These are phyloP conservation scores for Zaprionus vittiger DNA, from an alignment of 1,140 invertebrate genomes.

Conservation along the genomic window DNA sequence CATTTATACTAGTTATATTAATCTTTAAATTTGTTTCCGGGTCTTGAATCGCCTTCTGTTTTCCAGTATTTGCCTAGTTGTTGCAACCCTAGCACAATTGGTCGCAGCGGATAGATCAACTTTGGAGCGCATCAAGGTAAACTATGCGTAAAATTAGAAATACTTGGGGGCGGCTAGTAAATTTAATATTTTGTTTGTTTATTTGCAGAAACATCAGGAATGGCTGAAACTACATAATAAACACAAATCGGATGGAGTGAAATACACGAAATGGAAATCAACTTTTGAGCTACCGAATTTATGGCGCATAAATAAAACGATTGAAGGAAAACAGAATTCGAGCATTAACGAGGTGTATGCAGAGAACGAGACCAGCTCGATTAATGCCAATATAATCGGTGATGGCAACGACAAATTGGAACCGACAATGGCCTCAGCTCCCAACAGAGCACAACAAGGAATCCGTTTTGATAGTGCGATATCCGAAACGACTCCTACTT, in stretches of 20 bases:
- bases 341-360: constrained; percentile 72
- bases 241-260: constrained; percentile 44
- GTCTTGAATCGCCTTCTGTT: neutral
- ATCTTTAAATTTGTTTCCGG: too few species aligned
- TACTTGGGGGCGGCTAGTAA: neutral
- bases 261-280: constrained; percentile 48
- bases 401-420: constrained; percentile 11
- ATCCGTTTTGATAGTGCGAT: neutral
- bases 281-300: constrained; percentile 63
- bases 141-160: constrained; percentile 16
- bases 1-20: too few species aligned
- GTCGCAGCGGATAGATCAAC: constrained; percentile 60
- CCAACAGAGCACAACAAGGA: constrained; percentile 11
- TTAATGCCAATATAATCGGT: constrained; percentile 17
- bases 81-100: constrained; percentile 43
- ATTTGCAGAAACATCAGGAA: constrained; percentile 77
- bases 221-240: constrained; percentile 70
- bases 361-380: constrained; percentile 59
- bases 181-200: constrained; percentile 12
- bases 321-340: constrained; percentile 38
- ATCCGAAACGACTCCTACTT: constrained; percentile 3
- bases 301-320: constrained; percentile 64
- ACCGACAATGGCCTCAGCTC: constrained; percentile 16
- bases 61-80: constrained; percentile 59
- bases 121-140: constrained; percentile 66